Conservation (phyloP, 2,888 invertebrate genomes). For the Amphipyra berbera region DNA sequence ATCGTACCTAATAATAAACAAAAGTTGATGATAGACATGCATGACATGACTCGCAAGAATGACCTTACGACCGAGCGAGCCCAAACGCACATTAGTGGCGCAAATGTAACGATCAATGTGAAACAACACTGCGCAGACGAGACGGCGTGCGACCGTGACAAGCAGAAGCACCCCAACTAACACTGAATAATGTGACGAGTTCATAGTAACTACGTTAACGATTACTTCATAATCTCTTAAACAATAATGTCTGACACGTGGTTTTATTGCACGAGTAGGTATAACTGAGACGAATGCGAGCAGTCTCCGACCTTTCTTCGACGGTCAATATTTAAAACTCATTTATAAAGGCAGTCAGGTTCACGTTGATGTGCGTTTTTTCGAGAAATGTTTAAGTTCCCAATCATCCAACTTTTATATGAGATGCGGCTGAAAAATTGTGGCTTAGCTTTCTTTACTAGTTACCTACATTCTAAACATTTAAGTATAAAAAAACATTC, state of each 20-base stretch:
- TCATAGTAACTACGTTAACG: not conserved
- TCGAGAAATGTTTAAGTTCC: constrained; percentile 9
- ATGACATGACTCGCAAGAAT: not conserved
- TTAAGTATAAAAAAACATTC: constrained; percentile 31
- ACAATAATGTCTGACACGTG: not conserved
- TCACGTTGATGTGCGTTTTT: constrained; percentile 38
- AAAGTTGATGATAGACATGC: not conserved
- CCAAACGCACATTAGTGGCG: not conserved
- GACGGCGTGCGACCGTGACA: constrained; percentile 1
- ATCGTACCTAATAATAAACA: not conserved
- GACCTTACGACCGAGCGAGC: not conserved
- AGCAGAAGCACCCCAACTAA: constrained; percentile 1
- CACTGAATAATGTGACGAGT: constrained; percentile 8
- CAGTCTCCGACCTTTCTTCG: not conserved
- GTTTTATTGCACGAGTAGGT: constrained; percentile 30
- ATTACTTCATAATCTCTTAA: constrained; percentile 1
- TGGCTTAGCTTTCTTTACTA: constrained; percentile 10
- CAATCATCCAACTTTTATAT: constrained; percentile 35
- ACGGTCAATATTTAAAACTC: constrained; percentile 1
- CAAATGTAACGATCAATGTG: not conserved
- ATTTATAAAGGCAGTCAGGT: constrained; percentile 20
- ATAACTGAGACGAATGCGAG: constrained; percentile 9
- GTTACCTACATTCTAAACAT: constrained; percentile 28
- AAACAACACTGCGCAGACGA: not conserved
- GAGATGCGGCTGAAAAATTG: constrained; percentile 43